Evolutionary conservation across 2,113 vertebrate species (phyloP).

Genomic region (Phalacrocorax brasilianus): DNA sequence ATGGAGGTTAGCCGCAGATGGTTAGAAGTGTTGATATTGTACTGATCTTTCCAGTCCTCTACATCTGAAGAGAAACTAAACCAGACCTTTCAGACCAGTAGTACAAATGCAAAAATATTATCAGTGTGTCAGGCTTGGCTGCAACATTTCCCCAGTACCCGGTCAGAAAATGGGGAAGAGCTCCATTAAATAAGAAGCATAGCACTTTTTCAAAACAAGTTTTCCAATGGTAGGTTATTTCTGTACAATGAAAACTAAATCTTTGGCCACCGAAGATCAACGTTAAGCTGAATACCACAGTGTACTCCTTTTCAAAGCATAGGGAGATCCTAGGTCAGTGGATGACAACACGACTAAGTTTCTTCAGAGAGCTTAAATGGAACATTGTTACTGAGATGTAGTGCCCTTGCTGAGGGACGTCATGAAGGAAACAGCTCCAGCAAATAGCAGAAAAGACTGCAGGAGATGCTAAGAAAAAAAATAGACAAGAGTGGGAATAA

Average conservation of each 20-base stretch:
- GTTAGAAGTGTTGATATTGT: background rate
- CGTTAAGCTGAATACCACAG: background rate
- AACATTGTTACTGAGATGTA: background rate
- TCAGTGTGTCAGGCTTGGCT: background rate
- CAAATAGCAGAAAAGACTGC: background rate
- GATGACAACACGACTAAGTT: background rate
- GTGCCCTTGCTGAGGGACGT: background rate
- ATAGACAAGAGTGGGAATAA: background rate
- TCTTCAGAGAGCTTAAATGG: background rate
- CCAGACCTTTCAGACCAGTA: background rate
- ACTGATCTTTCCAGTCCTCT: background rate
- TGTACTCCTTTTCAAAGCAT: background rate
- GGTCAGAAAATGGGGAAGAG: background rate
- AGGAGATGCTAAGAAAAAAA: background rate
- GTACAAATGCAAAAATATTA: background rate
- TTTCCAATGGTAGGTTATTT: background rate
- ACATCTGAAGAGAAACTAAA: background rate
- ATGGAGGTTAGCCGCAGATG: background rate
- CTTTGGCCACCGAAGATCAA: background rate
- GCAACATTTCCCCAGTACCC: background rate
- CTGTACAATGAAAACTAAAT: background rate
- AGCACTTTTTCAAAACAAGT: background rate
- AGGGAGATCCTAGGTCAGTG: background rate
- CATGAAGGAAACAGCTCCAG: background rate
- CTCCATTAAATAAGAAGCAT: background rate